Evolutionary conservation across 1,140 invertebrate species (phyloP), one percentile per base, ranked within the genome.

Genomic region (Palaemon carinicauda): DNA sequence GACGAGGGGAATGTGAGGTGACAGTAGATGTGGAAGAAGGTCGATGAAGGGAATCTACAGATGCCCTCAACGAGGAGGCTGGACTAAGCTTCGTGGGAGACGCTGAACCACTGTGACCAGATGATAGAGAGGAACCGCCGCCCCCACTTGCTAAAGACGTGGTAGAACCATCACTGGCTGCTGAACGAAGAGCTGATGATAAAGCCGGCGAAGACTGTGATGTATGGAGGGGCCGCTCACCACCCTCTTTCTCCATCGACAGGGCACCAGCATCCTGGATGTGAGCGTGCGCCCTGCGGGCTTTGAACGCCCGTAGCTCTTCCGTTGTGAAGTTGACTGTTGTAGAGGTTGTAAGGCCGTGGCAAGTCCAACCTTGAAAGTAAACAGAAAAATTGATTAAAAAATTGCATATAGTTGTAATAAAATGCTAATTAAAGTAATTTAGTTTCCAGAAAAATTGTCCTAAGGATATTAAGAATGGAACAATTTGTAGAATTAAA

Each of bases 261-360:
- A 74, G 87, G 21, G 90, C 83, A 9, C 65, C 69, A 50, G 41
- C 31, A 87, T 89, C 27, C 4, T 54, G 81, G 31, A 54, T 51
- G 14, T 80, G 81, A 77, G 54, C 80, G 65, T 88, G 79, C 17
- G 83, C 80, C 33, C 85, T 77, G n/a, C 84, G 84, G 5, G 75
- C 80, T 52, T 84, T 86, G 52, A 90, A 87, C 31, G 91, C 91
- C 24, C 90, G 53, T n/a, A 91, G 89, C 82, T 91, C 91, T 52
- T 91, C 89, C 1, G 90, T 90, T 9, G 90, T 91, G 89, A 92
- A 92, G 69, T 91, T 91, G 54, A 92, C 90, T 21, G 91, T 92
- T 17, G 91, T 91, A 31, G 90, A 91, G 17, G 89, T 90, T 50
- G 69, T 52, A 51, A 88, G 84, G 33, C 83, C 80, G 50, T 87